phyloP scores from a whole-genome alignment of 1,140 invertebrate genomes.

The Drosophila obscura region DNA sequence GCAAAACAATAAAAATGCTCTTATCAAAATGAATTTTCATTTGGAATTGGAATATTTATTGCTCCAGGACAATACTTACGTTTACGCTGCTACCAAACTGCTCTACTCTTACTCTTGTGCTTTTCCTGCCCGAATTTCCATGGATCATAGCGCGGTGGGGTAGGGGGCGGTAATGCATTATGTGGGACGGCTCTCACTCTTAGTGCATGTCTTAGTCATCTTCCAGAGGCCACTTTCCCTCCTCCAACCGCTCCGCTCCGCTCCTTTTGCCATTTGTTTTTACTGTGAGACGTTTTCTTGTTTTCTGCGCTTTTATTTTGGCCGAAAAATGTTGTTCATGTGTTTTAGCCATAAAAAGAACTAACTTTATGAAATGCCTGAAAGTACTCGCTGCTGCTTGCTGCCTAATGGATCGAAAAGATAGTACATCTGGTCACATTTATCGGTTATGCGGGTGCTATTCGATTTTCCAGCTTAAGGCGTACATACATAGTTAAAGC shows the following conservation, averaged over 20 bases:
- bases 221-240: neutral
- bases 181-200: conserved; percentile 26
- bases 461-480: too few species aligned
- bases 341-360: conserved; percentile 12
- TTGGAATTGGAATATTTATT: neutral
- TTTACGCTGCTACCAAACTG: too few species aligned
- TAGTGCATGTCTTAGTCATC: conserved; percentile 29
- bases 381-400: too few species aligned
- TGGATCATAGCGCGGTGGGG: conserved; percentile 31
- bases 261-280: conserved; percentile 23
- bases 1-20: too few species aligned
- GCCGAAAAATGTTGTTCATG: conserved; percentile 4
- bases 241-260: neutral
- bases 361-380: too few species aligned
- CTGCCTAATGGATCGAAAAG: too few species aligned
- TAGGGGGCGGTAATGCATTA: conserved; percentile 27
- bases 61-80: too few species aligned
- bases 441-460: too few species aligned
- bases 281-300: conserved; percentile 11
- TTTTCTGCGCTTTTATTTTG: neutral
- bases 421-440: too few species aligned
- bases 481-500: too few species aligned
- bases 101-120: too few species aligned
- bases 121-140: conserved; percentile 34
- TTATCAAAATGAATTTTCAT: conserved; percentile 14